Evolutionary conservation across 35 echinoderm and acorn worm species (phyloP).

Genomic region (Apostichopus parvimensis): DNA sequence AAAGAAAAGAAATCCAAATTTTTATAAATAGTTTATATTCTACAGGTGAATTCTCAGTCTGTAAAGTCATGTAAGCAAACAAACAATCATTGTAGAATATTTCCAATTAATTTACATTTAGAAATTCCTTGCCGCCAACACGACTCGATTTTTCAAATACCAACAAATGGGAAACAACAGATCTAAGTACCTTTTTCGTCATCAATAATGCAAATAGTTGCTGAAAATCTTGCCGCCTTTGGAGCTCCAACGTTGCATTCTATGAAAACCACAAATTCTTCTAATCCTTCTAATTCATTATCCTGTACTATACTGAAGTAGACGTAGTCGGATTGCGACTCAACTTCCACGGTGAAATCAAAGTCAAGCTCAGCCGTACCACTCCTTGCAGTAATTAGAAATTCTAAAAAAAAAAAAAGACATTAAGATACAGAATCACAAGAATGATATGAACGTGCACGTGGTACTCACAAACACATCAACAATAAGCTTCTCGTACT

Average conservation of each 20-base stretch:
- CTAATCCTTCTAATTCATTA: constrained; percentile 2
- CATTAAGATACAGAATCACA: no score
- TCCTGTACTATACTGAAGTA: constrained; percentile 24
- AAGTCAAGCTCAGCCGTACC: background rate
- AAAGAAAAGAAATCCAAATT: no score
- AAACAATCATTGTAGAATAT: no score
- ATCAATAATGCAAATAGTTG: constrained; percentile 48
- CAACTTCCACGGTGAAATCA: constrained; percentile 1
- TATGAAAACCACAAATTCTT: constrained; percentile 34
- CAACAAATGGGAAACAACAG: background rate
- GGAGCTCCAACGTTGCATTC: background rate
- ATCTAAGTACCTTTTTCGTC: constrained; percentile 34
- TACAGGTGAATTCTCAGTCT: no score
- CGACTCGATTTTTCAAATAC: no score
- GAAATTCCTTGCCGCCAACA: no score
- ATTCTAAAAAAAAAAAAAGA: background rate
- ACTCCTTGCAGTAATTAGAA: background rate
- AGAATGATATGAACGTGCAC: no score
- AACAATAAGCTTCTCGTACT: no score
- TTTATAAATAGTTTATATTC: no score
- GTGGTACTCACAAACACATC: no score
- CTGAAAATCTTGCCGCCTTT: background rate
- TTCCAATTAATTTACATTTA: no score
- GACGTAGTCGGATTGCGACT: background rate
- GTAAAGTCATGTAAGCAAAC: no score